Percentiles rank a stretch among this genome's conserved stretches.
phyloP scores from a whole-genome alignment of 2,113 vertebrate genomes.

The Apistogramma diplotaenia region DNA sequence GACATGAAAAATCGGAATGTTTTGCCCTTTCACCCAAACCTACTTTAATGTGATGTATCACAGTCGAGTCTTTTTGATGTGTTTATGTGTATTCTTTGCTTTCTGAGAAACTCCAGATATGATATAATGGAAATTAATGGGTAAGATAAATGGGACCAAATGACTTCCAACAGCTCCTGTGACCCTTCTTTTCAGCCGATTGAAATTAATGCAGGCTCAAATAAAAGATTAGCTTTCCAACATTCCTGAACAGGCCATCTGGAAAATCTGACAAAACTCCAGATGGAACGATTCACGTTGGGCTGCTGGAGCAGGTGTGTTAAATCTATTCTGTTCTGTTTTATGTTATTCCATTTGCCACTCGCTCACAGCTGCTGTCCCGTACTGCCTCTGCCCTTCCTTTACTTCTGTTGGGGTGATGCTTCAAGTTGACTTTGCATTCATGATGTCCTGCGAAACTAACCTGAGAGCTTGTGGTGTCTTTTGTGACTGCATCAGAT shows the following conservation, averaged over 20 bases:
- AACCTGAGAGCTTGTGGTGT: background rate
- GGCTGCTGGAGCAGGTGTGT: slow-evolving; percentile 35
- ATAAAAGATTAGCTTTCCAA: slow-evolving; percentile 45
- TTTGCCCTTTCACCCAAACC: background rate
- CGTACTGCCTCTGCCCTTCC: background rate
- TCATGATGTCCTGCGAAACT: background rate
- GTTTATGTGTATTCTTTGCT: background rate
- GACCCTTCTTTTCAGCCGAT: slow-evolving; percentile 21
- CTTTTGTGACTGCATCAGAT: background rate
- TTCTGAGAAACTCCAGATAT: slow-evolving; percentile 3
- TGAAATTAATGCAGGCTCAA: slow-evolving; percentile 35
- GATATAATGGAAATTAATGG: background rate
- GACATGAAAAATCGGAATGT: background rate
- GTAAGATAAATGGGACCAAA: background rate
- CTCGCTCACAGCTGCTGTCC: background rate
- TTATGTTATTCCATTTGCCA: slow-evolving; percentile 3
- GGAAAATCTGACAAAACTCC: slow-evolving; percentile 40
- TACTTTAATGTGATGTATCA: too few species aligned
- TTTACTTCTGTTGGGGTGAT: background rate
- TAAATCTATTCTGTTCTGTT: slow-evolving; percentile 14
- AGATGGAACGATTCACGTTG: slow-evolving; percentile 24
- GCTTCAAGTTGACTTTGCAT: background rate
- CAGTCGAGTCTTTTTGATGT: background rate
- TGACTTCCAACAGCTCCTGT: slow-evolving; percentile 8
- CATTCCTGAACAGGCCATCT: slow-evolving; percentile 51